These are phyloP conservation scores for Chrosomus eos DNA, from an alignment of 2,797 vertebrate species.

Conservation along the genomic window DNA sequence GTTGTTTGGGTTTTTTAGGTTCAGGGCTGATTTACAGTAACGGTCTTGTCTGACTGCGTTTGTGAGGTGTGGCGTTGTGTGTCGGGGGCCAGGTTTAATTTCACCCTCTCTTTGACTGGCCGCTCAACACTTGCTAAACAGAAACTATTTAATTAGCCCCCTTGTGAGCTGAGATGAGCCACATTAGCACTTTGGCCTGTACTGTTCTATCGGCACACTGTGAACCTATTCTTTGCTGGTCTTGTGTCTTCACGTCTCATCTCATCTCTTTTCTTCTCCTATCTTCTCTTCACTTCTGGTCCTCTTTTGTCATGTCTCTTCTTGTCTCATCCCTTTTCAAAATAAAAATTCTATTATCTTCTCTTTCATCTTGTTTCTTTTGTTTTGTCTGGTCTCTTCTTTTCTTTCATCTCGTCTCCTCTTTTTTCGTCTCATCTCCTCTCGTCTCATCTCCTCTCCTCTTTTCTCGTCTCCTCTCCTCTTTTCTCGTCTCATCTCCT, in stretches of 20 bases:
- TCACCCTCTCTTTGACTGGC: conserved; percentile 57
- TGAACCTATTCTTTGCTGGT: background rate
- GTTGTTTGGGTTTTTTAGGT: conserved; percentile 36
- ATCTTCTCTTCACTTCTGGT: background rate
- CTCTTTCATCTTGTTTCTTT: background rate
- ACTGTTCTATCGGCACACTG: conserved; percentile 39
- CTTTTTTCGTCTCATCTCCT: background rate
- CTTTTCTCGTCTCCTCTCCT: background rate
- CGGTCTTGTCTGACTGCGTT: conserved; percentile 44
- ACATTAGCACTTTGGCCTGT: conserved; percentile 60
- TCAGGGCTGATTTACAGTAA: conserved; percentile 51
- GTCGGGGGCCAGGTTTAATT: conserved; percentile 60
- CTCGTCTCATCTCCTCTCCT: background rate
- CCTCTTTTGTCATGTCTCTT: background rate
- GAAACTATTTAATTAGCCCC: conserved; percentile 68
- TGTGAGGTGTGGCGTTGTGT: conserved; percentile 50
- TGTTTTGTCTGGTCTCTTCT: background rate
- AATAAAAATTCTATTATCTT: no score
- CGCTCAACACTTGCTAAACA: conserved; percentile 62
- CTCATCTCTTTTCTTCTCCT: background rate
- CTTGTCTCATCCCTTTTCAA: background rate
- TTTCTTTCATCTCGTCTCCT: background rate
- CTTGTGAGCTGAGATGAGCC: conserved; percentile 56
- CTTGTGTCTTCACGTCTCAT: background rate
- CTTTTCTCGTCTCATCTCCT: no score